Evolutionary conservation across 2,888 invertebrate genomes (phyloP), one percentile per base, ranked within the genome.

Genomic region (Rhingia campestris): DNA sequence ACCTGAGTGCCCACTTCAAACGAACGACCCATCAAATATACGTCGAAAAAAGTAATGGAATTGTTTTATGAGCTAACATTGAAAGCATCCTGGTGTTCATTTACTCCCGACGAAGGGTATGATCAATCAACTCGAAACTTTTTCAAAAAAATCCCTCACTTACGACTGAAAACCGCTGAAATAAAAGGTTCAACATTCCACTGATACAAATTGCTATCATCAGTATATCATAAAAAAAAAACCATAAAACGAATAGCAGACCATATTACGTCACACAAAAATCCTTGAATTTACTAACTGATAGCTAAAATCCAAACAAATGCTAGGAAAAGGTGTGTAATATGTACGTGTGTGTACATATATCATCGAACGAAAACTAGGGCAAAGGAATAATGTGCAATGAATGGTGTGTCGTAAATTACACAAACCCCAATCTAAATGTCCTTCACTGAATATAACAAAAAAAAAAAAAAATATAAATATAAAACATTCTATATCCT

Each of bases 351-450:
- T 22, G 1, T 22, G 22, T 22, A 22, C 22, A 33, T 30, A 51
- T 30, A 33, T 53, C 53, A 53, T 12, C 33, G 3, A 6, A 12
- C 6, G 1, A 43, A 43, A 59, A 45, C 32, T 33, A 12, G 43
- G 12, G 22, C 33, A 59, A 12, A 22, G 22, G 22, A 22, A 22
- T 22, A 33, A 32, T 59, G 59, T 45, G 43, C 43, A 59, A 43
- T 43, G 59, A 33, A 22, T 22, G 12, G 12, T 43, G 59, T 59
- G 59, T 5, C 2, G 4, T 45, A 43, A 32, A 12, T 59, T 12
- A 43, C 32, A 12, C 7, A 7, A 32, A 43, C 3, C 32, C 9
- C 6, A 22, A 47, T 3, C 33, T 33, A 32, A 9, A 32, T 59
- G 9, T 59, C 10, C 39, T 43, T 53, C 2, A 22, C 32, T 6